Conservation (phyloP, 1,140 invertebrate species). For the Idris sp. region DNA sequence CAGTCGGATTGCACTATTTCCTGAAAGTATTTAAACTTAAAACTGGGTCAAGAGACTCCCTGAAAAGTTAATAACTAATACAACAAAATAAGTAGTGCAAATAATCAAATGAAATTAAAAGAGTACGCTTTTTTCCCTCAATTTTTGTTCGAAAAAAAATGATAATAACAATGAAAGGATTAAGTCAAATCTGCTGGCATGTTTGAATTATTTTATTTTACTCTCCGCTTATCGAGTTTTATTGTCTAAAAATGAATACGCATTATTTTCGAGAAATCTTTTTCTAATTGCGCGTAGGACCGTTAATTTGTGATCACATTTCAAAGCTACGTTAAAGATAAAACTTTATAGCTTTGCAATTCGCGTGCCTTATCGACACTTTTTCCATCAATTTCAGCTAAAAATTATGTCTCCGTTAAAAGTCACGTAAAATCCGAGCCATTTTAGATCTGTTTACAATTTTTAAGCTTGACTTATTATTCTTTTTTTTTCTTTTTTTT, state of each 20-base stretch:
- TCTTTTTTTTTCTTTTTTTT: no score
- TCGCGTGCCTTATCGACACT: no score
- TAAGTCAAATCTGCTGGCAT: no score
- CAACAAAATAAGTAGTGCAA: conserved; percentile 44
- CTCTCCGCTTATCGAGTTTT: conserved; percentile 3
- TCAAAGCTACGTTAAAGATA: no score
- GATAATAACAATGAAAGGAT: conserved; percentile 6
- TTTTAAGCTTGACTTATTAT: no score
- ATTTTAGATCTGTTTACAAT: no score
- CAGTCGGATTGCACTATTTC: conserved; percentile 13
- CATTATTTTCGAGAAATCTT: neutral
- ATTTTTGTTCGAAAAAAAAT: conserved; percentile 8
- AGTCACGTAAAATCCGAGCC: no score
- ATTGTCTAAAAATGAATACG: conserved; percentile 14
- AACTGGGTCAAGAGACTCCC: conserved; percentile 42
- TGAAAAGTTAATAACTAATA: conserved; percentile 46
- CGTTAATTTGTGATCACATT: no score
- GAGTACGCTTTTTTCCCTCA: conserved; percentile 7
- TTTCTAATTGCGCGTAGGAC: conserved; percentile 36
- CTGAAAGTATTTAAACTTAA: conserved; percentile 23
- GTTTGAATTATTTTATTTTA: neutral
- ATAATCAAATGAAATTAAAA: conserved; percentile 46
- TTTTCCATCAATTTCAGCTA: no score
- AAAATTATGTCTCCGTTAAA: no score
- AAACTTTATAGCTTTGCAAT: no score